Evolutionary conservation across 2,888 invertebrate genomes (phyloP), one percentile per base, ranked within the genome.

Genomic region (Helleia helle): DNA sequence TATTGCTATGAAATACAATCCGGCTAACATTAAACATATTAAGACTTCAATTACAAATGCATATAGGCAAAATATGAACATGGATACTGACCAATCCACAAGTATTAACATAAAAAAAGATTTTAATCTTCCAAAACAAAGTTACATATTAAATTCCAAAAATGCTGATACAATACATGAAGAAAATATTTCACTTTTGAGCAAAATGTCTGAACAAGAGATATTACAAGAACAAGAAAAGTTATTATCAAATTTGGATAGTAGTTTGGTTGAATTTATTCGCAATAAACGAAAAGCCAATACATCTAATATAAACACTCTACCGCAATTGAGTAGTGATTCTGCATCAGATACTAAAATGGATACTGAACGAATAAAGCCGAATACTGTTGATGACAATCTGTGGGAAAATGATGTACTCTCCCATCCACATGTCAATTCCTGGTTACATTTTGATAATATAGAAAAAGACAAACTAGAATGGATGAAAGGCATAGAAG

Each of bases 391-490:
- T 0, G 50, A 54, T 55, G 67, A 72, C 49, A 53, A 60, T 25
- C 52, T 86, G 25, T 79, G 87, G 58, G 87, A 88, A n/a, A 77
- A 86, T 55, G 87, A 89, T 57, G 66, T 91, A 18, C 56, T 91
- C 3, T 79, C 86, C 9, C 84, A 87, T 50, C 87, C 90, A 13
- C 79, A 88, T 47, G 69, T 90, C 0, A 87, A 89, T 44, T 88
- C 90, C 36, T 96, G 95, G 94, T 65, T 95, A 1, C 89, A 96
- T 65, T 97, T 97, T 88, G 89, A 94, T 67, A 86, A 89, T n/a
- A 66, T 96, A 29, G 97, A 97, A 72, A 87, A 88, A 48, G 93
- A 94, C 51, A 97, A 97, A 69, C 68, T 97, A 11, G 90, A 92
- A 57, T 97, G 97, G 97, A 94, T 95, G 87, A 90, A 91, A 63